Conservation (phyloP, 2,113 vertebrate genomes). For the Prionailurus viverrinus region DNA sequence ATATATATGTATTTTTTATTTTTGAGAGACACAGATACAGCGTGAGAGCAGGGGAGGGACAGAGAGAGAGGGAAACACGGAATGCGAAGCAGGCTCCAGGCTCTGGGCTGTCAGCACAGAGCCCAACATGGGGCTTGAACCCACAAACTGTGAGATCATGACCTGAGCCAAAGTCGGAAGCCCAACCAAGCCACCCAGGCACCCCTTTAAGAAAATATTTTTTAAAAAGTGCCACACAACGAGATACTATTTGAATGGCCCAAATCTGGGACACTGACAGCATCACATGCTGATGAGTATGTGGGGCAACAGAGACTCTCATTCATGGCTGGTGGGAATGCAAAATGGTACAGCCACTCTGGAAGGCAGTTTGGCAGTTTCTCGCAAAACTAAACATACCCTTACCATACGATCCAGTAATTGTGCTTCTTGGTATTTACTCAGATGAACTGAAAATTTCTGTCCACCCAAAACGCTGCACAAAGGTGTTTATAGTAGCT, state of each 20-base stretch:
- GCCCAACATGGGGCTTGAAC: too few species aligned
- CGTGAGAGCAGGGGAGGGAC: too few species aligned
- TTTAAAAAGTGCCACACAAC: neutral
- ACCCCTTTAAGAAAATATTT: neutral
- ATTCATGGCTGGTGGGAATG: neutral
- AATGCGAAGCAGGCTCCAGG: too few species aligned
- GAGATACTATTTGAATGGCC: neutral
- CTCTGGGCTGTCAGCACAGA: too few species aligned
- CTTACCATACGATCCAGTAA: neutral
- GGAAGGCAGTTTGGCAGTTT: neutral
- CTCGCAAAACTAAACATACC: neutral
- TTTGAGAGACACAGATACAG: too few species aligned
- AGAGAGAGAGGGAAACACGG: too few species aligned
- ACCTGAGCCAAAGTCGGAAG: too few species aligned
- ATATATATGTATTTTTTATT: too few species aligned
- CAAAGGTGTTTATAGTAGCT: neutral
- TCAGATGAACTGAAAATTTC: neutral
- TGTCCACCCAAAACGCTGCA: neutral
- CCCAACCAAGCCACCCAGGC: too few species aligned
- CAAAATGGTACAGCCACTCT: neutral
- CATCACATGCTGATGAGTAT: neutral
- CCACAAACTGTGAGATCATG: too few species aligned
- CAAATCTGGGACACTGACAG: neutral
- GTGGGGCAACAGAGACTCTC: neutral
- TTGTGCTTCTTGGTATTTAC: neutral